Evolutionary conservation across 2,113 vertebrate genomes (phyloP).

Genomic region (Nothocercus julius): DNA sequence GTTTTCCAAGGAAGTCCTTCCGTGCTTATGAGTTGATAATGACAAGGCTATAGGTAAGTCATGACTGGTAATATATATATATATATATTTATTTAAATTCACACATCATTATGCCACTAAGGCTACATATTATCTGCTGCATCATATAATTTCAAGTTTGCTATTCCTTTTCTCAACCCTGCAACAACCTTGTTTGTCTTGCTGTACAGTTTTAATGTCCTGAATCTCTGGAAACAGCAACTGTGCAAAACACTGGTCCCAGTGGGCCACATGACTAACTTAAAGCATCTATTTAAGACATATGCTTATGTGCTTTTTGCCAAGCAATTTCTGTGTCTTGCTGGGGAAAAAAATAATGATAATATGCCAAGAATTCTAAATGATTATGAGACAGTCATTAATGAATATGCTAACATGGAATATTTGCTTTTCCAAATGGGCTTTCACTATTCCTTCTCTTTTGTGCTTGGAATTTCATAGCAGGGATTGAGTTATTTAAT

Average conservation of each 20-base stretch:
- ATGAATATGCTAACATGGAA: background rate
- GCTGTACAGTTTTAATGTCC: background rate
- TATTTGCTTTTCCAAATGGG: constrained; percentile 7
- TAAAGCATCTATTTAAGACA: constrained; percentile 9
- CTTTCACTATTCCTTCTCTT: background rate
- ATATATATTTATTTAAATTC: background rate
- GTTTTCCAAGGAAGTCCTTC: background rate
- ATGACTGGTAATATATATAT: background rate
- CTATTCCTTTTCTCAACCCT: background rate
- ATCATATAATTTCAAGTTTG: background rate
- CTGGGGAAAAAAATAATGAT: background rate
- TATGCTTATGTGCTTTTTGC: constrained; percentile 11
- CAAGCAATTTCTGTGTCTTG: constrained; percentile 13
- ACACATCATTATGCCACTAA: background rate
- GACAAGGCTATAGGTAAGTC: background rate
- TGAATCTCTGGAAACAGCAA: background rate
- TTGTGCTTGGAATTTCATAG: background rate
- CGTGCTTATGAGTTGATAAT: background rate
- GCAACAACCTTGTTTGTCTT: background rate
- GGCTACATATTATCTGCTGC: background rate
- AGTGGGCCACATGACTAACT: background rate
- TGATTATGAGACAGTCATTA: background rate
- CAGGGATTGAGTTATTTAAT: background rate
- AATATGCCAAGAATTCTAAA: constrained; percentile 12
- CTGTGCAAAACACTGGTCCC: background rate